These are phyloP conservation scores for Lochmaea capreae DNA, from an alignment of 2,888 invertebrate genomes.

Conservation along the genomic window DNA sequence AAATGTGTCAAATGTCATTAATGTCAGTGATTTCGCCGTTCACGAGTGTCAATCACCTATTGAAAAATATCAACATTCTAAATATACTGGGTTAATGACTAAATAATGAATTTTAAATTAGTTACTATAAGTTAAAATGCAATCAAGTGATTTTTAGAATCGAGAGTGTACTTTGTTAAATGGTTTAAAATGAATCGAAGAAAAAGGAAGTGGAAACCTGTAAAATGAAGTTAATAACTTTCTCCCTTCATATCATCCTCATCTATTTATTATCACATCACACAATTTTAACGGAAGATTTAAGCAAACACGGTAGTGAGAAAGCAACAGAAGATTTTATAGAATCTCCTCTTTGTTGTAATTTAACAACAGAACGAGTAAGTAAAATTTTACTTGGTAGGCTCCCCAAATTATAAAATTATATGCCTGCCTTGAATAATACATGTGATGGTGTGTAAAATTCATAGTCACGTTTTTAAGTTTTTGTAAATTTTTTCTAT, in stretches of 20 bases:
- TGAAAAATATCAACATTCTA: conserved; percentile 17
- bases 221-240: conserved; percentile 43
- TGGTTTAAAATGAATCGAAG: conserved; percentile 52
- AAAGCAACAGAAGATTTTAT: conserved; percentile 59
- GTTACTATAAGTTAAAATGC: conserved; percentile 1
- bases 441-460: too few relatives aligned
- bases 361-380: conserved; percentile 59
- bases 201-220: conserved; percentile 55
- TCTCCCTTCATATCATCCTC: conserved; percentile 35
- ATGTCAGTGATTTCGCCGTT: too few relatives aligned
- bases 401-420: not conserved
- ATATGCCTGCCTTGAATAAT: too few relatives aligned
- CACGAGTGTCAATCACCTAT: not conserved
- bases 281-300: conserved; percentile 26
- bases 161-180: conserved; percentile 3
- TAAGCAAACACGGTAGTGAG: conserved; percentile 36
- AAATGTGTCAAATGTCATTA: not conserved
- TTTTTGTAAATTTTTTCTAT: too few relatives aligned
- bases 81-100: conserved; percentile 1
- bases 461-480: too few relatives aligned
- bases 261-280: conserved; percentile 39
- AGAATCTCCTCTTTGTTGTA: conserved; percentile 65
- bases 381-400: not conserved
- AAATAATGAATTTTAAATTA: conserved; percentile 11
- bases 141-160: not conserved